These are phyloP conservation scores for Meganola albula DNA, from an alignment of 2,888 invertebrate species.

Conservation along the genomic window DNA sequence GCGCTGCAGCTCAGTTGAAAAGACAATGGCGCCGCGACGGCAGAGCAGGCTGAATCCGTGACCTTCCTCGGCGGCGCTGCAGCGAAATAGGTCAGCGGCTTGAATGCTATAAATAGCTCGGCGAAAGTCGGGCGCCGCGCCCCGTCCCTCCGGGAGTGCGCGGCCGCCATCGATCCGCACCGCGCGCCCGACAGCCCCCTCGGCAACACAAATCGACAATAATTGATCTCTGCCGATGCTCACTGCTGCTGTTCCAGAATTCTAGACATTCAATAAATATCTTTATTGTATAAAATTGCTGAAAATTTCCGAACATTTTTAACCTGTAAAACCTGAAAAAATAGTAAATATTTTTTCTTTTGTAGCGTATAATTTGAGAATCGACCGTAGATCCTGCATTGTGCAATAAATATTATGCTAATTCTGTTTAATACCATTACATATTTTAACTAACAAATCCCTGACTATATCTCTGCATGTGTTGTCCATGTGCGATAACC, in stretches of 20 bases:
- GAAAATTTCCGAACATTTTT: too few species aligned
- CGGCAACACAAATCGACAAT: constrained; percentile 25
- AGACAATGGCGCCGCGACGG: constrained; percentile 72
- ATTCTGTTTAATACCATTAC: too few species aligned
- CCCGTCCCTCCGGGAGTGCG: constrained; percentile 56
- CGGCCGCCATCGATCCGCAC: constrained; percentile 43
- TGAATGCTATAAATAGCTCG: constrained; percentile 76
- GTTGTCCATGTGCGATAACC: too few species aligned
- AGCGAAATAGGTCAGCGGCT: constrained; percentile 77
- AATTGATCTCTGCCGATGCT: constrained; percentile 35
- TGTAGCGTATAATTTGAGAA: too few species aligned
- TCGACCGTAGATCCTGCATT: too few species aligned
- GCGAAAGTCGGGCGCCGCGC: constrained; percentile 73
- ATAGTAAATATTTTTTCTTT: too few species aligned
- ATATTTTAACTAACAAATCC: too few species aligned
- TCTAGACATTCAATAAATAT: too few species aligned
- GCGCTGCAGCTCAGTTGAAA: constrained; percentile 67
- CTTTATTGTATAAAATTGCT: too few species aligned
- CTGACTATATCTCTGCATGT: too few species aligned
- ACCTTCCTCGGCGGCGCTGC: constrained; percentile 73
- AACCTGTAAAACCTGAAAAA: too few species aligned
- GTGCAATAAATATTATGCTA: too few species aligned
- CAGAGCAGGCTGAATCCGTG: constrained; percentile 72
- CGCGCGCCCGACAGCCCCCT: constrained; percentile 21
- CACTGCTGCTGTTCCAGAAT: background rate